phyloP scores from a whole-genome alignment of 1,140 invertebrate species.

The Sycophila sp. region DNA sequence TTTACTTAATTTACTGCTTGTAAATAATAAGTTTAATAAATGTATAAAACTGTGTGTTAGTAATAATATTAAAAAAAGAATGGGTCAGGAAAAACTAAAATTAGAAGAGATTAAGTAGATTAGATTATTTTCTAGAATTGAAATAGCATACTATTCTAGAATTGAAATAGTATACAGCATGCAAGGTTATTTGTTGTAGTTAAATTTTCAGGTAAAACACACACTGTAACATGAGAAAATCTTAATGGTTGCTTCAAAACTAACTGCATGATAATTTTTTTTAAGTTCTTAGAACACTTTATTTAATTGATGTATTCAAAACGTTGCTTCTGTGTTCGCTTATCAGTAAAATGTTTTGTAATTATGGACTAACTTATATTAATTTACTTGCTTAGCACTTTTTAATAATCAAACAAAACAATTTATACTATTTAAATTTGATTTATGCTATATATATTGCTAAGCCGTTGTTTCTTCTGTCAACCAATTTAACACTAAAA shows the following conservation, averaged over 20 bases:
- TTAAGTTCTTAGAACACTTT: neutral
- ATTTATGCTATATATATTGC: neutral
- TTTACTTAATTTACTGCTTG: neutral
- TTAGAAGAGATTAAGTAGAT: neutral
- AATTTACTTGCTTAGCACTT: neutral
- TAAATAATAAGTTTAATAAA: too few relatives aligned
- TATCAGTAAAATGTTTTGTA: neutral
- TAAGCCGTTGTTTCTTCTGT: conserved; percentile 18
- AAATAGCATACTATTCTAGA: too few relatives aligned
- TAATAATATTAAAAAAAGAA: conserved; percentile 4
- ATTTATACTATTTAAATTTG: neutral
- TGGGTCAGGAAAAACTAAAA: neutral
- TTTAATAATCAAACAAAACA: neutral
- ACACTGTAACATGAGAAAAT: neutral
- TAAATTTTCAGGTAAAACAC: conserved; percentile 9
- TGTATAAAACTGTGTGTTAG: conserved; percentile 4
- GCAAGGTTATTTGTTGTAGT: conserved; percentile 6
- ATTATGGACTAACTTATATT: neutral
- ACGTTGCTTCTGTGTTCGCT: neutral
- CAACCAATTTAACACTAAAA: conserved; percentile 10
- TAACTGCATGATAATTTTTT: neutral
- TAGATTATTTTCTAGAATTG: conserved; percentile 11
- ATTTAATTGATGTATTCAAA: neutral
- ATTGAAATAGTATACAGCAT: too few relatives aligned
- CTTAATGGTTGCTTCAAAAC: neutral